Base-by-base conservation (phyloP, 2,113 vertebrate genomes). In the Zeus faber region DNA sequence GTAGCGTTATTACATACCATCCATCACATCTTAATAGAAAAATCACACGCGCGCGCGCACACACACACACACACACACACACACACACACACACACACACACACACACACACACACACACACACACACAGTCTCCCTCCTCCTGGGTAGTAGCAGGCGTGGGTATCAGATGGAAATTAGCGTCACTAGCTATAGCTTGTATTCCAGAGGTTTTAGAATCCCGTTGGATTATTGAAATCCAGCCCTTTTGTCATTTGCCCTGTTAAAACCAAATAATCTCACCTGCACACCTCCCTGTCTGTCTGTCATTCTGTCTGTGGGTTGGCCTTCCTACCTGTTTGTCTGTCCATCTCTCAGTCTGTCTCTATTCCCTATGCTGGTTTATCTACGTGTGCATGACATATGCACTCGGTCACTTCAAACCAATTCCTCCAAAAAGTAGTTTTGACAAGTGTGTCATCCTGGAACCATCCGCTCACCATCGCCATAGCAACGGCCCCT, bases 401-500 rank as follows among this genome's bases (percentile, higher is more conserved):
- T 40, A 47, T 31, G 24, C 50, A 22, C 62, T 61, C 68, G 51
- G 61, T 44, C 21, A 49, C 67, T 57, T 59, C 13, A 58, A 27
- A 47, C 31, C 13, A 6, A 10, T 44, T 8, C 40, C 40, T 20
- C 6, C 18, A 18, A 44, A 21, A 18, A 44, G 20, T 21, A 6
- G 21, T 44, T 1, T 17, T 41, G 22, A 21, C 43, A 49, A 46
- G 26, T 23, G 46, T 53, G 23, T 47, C 29, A 57, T 54, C 33
- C n/a, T 14, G 17, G 23, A 21, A 35, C 29, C 20, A 48, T 40
- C 37, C 58, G 59, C 66, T 51, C 56, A 37, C 68, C 56, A 78
- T 87, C 54, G 43, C 72, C 72, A 80, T 82, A 73, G 82, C 67
- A 85, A 83, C 82, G 61, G 79, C 26, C 63, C 25, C 18, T 49